Evolutionary conservation across 2,797 vertebrate genomes (phyloP), one percentile per base, ranked within the genome.

Genomic region (Danio choprae): DNA sequence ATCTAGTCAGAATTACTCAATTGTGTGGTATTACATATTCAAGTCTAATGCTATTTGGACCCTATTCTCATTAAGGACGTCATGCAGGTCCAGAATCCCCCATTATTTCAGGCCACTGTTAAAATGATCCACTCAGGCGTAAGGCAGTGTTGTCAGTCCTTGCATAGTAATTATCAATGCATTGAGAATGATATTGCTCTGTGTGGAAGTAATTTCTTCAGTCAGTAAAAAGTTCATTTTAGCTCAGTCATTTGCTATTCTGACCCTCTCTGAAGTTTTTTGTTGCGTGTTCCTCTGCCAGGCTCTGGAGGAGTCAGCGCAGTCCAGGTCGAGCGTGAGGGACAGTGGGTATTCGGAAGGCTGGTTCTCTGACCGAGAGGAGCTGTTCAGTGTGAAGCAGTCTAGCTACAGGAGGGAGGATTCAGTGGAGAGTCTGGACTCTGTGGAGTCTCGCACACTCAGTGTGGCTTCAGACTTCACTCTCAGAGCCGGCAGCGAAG

Each of bases 221-320:
- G 53, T 59, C 53, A 40, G 29, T 38, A 5, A 68, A 77, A 77
- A 16, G 13, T 36, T 77, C 4, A 6, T 2, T 18, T 29, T 9
- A 64, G 3, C 40, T 12, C 5, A 6, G 41, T 73, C 5, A 50
- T 7, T 41, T 50, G 4, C 3, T n/a, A 38, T 64, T 46, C 3
- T 60, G n/a, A 12, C 38, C 6, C 20, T 46, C 13, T 41, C 48
- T 64, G 15, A 40, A 13, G 68, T 53, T 16, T 46, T 20, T 7
- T 2, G 11, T 13, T 13, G 6, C 20, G 48, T 68, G 36, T 51
- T n/a, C 60, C 16, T 41, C 13, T 87, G 13, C 67, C 74, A 99
- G 97, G 94, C 92, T 0, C 93, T 98, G 3, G 96, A 96, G 80
- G 97, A 98, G 44, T 91, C 91, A 16, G 87, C 86, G 74, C 89